Evolutionary conservation across 2,888 invertebrate genomes (phyloP), one percentile per base, ranked within the genome.

Genomic region (Agrotis exclamationis): DNA sequence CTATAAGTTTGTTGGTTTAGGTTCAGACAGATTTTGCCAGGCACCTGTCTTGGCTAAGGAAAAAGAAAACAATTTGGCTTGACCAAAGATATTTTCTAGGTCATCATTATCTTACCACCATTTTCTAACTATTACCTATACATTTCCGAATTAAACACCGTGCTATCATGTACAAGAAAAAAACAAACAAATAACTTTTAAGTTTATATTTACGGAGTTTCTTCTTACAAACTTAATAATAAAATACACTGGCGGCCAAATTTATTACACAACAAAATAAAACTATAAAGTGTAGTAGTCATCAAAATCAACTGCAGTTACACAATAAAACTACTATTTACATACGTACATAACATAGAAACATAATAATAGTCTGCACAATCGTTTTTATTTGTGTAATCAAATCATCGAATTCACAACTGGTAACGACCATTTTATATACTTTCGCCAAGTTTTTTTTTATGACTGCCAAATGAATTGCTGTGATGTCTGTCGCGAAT

Each of bases 381-480:
- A 65, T 79, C 39, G 53, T 28, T 76, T 81, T 75, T 74, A 82
- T 79, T 76, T 68, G 2, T 63, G 53, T 63, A 79, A 79, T 74
- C 47, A 76, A 79, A 76, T 53, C 57, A 74, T 63, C 63, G 54
- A 57, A 58, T 59, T 53, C 28, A 33, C 16, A 28, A 64, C 20
- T 44, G 28, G 16, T 70, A 68, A 67, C 20, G 50, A 57, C 9
- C 39, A 47, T 53, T 73, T 65, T 57, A n/a, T 48, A 24, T 47
- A 76, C 78, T 79, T 83, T 83, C 84, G 50, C 74, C 54, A 33
- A 56, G 16, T 80, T 79, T 74, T 75, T 74, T 75, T 75, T 62
- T 39, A 72, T 62, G 53, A 11, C 28, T 47, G 54, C 3, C 13
- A 69, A 73, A 74, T 70, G 59, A 78, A 70, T 63, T 51, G n/a